Conservation (phyloP, 2,888 invertebrate species). For the Bembecia ichneumoniformis region DNA sequence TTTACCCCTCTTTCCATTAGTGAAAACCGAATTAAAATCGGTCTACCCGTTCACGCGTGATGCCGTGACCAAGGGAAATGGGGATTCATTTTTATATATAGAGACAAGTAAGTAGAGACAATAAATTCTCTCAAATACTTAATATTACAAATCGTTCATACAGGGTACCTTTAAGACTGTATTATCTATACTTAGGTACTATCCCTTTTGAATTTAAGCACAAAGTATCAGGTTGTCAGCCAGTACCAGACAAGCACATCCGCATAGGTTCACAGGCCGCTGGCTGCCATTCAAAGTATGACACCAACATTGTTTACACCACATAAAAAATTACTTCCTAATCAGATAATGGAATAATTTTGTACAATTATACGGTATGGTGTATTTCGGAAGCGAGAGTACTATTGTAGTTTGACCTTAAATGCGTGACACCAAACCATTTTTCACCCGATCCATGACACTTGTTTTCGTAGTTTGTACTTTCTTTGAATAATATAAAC, state of each 20-base stretch:
- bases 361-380: constrained; percentile 14
- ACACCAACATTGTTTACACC: constrained; percentile 9
- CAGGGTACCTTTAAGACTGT: no score
- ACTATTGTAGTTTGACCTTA: constrained; percentile 11
- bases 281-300: constrained; percentile 22
- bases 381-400: constrained; percentile 10
- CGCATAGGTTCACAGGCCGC: constrained; percentile 19
- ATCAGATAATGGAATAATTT: constrained; percentile 42
- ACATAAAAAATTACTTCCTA: constrained; percentile 51
- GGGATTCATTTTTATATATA: no score
- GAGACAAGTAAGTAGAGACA: no score
- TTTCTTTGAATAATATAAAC: no score
- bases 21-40: no score
- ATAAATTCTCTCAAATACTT: no score
- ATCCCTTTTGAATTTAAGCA: constrained; percentile 3
- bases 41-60: no score
- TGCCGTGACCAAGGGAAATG: no score
- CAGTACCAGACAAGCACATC: constrained; percentile 11
- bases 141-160: no score
- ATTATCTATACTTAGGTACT: no score
- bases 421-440: constrained; percentile 13
- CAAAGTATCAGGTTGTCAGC: constrained; percentile 7
- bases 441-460: constrained; percentile 8
- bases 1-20: no score
- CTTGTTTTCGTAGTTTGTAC: no score